A percentile compares a stretch with the other conserved stretches of the same genome.
phyloP scores from a whole-genome alignment of 2,888 invertebrate species.

The Lamellibrachia columna region DNA sequence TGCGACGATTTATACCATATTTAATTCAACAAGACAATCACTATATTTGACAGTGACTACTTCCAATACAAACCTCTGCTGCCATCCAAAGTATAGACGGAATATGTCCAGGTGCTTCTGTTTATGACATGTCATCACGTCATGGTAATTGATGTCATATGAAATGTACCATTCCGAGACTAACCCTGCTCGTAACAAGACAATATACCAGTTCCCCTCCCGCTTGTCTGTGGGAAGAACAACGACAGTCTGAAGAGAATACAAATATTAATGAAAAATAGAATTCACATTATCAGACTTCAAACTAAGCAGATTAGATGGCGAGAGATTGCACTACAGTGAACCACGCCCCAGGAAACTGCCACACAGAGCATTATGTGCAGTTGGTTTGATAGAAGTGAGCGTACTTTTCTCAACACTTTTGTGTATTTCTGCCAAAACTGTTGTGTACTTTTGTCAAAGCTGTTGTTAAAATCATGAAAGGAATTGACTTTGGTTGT shows the following conservation, averaged over 20 bases:
- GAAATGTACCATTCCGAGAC: not conserved
- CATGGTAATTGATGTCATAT: not conserved
- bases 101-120: not conserved
- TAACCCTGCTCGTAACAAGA: not conserved
- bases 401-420: too few relatives aligned
- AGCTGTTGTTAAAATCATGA: too few relatives aligned
- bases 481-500: too few relatives aligned
- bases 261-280: not conserved
- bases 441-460: too few relatives aligned
- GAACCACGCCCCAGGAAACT: too few relatives aligned
- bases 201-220: not conserved
- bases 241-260: not conserved
- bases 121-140: not conserved
- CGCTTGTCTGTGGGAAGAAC: not conserved
- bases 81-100: constrained; percentile 16
- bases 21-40: constrained; percentile 6
- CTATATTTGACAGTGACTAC: not conserved
- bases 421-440: too few relatives aligned
- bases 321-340: not conserved
- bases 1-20: not conserved
- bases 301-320: not conserved
- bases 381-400: too few relatives aligned
- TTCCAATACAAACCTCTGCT: not conserved
- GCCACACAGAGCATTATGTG: too few relatives aligned
- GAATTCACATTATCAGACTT: not conserved